Base-by-base conservation (phyloP, 2,888 invertebrate species). In the Conops quadrifasciatus region DNA sequence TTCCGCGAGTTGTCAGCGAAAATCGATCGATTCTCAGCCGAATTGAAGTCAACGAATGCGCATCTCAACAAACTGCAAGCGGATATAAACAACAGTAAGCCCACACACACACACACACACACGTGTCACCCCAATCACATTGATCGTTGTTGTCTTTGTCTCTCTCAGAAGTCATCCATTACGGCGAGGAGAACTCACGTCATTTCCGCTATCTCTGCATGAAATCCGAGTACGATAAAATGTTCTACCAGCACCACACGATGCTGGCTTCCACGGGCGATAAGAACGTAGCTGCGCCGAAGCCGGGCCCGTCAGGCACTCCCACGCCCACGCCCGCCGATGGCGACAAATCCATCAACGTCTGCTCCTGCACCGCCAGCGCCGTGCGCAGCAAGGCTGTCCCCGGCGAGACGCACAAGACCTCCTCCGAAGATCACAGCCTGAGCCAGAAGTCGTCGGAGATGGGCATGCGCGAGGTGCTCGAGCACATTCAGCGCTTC, bases 151-250 rank as follows among this genome's bases (percentile, higher is more conserved):
- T n/a, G n/a, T n/a, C n/a, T 15, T 62, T 36, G n/a, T 15, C 15
- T 51, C 24, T 51, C 28, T 0, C 77, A 84, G 85, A 82, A 78
- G 77, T 85, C 0, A 74, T 76, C 2, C 82, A 83, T 36, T 85
- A 84, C 59, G 85, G 86, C 9, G 85, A 85, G 71, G 85, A 85
- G 74, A 83, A 83, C 28, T 81, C 82, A 0, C 80, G 83, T 1
- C 84, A 86, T 36, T 84, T 86, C 71, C 82, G 83, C 2, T 85
- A 84, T 67, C 78, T 85, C 9, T 85, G 86, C 77, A 85, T 85
- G 86, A 85, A 85, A 69, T 82, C 85, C 0, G 85, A 85, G 73
- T 86, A 85, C 68, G 85, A 85, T 49, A 84, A 85, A 70, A 85
- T 84, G 85, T 84, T 83, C 71, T 85, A 83, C 63, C 84, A 85